These are phyloP conservation scores for Pelecanoides urinatrix DNA, from an alignment of 2,113 vertebrate species.

Conservation along the genomic window DNA sequence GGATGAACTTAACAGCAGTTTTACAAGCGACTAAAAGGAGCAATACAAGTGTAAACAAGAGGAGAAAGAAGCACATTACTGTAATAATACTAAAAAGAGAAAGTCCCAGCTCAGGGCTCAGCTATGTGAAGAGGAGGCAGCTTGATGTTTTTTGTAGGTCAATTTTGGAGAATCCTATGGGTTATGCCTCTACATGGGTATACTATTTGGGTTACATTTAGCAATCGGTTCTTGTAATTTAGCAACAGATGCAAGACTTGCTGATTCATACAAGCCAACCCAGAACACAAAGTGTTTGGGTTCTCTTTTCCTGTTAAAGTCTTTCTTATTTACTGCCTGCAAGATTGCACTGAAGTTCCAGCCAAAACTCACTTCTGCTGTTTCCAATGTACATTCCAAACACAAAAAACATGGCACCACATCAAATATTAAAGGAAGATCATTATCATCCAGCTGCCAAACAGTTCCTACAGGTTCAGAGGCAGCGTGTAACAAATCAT, in stretches of 20 bases:
- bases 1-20: conserved; percentile 40
- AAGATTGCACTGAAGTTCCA: conserved; percentile 40
- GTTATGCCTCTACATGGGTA: conserved; percentile 54
- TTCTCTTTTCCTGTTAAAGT: conserved; percentile 59
- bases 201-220: conserved; percentile 33
- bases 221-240: conserved; percentile 7
- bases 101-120: conserved; percentile 43
- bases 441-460: conserved; percentile 34
- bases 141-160: background rate
- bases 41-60: conserved; percentile 30
- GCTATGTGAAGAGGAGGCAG: conserved; percentile 23
- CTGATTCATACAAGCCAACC: conserved; percentile 53
- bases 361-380: conserved; percentile 46
- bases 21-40: conserved; percentile 52
- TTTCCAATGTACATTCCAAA: conserved; percentile 54
- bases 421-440: conserved; percentile 52
- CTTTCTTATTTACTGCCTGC: conserved; percentile 55
- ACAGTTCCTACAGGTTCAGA: conserved; percentile 36
- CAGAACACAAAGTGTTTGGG: conserved; percentile 46
- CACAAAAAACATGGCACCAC: conserved; percentile 41
- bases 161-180: conserved; percentile 19
- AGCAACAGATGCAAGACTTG: conserved; percentile 39
- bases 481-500: background rate
- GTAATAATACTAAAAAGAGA: conserved; percentile 37
- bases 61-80: conserved; percentile 4